Conservation (phyloP, 2,797 vertebrate genomes). For the Sebastes paucispinis region DNA sequence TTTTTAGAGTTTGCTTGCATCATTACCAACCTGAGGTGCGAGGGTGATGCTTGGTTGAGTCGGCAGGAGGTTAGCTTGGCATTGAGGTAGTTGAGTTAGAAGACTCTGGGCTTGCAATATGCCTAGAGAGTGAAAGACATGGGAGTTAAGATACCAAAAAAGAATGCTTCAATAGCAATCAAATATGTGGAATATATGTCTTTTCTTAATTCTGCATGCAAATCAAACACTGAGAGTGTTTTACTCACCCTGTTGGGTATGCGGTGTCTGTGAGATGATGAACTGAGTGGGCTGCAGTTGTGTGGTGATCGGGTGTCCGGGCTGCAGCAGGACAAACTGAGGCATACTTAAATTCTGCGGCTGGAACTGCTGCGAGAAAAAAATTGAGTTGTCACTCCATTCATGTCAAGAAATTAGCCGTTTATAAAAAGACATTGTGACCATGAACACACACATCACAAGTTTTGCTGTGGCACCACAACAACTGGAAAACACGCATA, state of each 20-base stretch:
- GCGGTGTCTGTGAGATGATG: slow-evolving; percentile 97
- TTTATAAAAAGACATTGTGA: not conserved
- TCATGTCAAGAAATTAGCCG: not conserved
- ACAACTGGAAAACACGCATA: not conserved
- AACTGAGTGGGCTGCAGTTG: slow-evolving; percentile 95
- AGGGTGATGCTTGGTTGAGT: slow-evolving; percentile 98
- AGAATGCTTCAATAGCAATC: not conserved
- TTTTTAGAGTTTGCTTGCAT: not conserved
- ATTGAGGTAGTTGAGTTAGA: slow-evolving; percentile 99
- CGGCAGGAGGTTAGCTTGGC: slow-evolving; percentile 99
- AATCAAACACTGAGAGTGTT: not conserved
- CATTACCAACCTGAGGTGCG: slow-evolving; percentile 91
- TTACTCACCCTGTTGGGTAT: slow-evolving; percentile 93
- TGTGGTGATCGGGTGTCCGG: slow-evolving; percentile 88
- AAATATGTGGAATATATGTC: not conserved
- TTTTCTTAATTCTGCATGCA: not conserved
- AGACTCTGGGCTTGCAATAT: slow-evolving; percentile 97
- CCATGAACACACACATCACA: not conserved
- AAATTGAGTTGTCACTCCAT: not conserved
- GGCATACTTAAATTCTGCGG: slow-evolving; percentile 97
- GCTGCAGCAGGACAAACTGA: slow-evolving; percentile 98
- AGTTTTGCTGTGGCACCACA: not conserved
- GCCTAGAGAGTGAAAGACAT: slow-evolving; percentile 74
- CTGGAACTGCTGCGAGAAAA: slow-evolving; percentile 89
- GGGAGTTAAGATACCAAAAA: not conserved